Percentiles rank a stretch among this genome's conserved stretches.
Conservation (phyloP, 2,113 vertebrate genomes). For the Nematolebias whitei region DNA sequence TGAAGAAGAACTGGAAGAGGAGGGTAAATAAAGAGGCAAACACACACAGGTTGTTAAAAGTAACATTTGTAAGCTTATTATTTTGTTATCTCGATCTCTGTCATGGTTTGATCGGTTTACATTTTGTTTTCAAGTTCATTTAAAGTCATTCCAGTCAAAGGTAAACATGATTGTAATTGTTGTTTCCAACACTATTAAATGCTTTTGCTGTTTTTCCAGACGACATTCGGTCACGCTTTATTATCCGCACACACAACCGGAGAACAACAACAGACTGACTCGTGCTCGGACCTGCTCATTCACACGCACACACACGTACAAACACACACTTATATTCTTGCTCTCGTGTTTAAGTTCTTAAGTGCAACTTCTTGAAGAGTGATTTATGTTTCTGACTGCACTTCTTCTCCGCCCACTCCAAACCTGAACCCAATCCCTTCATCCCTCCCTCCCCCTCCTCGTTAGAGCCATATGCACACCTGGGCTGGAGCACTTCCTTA, state of each 20-base stretch:
- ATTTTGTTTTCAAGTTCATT: conserved; percentile 82
- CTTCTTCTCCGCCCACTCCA: conserved; percentile 17
- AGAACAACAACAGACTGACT: conserved; percentile 51
- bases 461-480: conserved; percentile 54
- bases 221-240: conserved; percentile 59
- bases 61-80: conserved; percentile 79
- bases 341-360: no score
- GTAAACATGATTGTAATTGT: conserved; percentile 85
- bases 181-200: conserved; percentile 85
- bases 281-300: no score
- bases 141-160: conserved; percentile 84
- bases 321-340: no score
- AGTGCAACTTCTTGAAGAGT: no score
- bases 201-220: conserved; percentile 80
- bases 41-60: conserved; percentile 74
- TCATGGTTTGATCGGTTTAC: conserved; percentile 81
- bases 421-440: conserved; percentile 18
- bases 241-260: conserved; percentile 26
- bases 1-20: no score
- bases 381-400: conserved; percentile 17
- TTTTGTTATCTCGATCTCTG: conserved; percentile 80
- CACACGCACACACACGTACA: no score
- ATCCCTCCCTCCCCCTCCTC: conserved; percentile 4
- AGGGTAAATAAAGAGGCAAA: conserved; percentile 60
- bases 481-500: conserved; percentile 50